Evolutionary conservation across 2,797 vertebrate genomes (phyloP).

Genomic region (Siniperca undulata): DNA sequence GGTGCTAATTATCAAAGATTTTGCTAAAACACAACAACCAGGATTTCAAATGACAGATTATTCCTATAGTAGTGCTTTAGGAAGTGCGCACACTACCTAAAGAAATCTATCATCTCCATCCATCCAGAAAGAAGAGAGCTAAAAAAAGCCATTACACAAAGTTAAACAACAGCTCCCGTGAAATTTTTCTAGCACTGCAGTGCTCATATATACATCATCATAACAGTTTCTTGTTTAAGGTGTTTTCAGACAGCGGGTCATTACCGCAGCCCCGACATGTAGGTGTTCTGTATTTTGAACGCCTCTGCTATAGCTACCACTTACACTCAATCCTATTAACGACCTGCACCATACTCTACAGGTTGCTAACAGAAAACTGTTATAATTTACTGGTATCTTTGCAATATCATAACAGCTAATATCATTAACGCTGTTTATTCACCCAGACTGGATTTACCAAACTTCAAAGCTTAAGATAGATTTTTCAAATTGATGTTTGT

Average conservation of each 20-base stretch:
- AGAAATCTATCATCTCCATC: neutral
- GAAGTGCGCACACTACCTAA: neutral
- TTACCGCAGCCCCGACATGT: neutral
- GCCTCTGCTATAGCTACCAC: neutral
- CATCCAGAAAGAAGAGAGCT: neutral
- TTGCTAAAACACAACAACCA: neutral
- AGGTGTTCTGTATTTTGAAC: constrained; percentile 1
- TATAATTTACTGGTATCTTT: neutral
- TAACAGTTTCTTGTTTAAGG: no score
- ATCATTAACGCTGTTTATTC: neutral
- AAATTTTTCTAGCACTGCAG: neutral
- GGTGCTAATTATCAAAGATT: neutral
- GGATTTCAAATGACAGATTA: neutral
- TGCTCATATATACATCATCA: neutral
- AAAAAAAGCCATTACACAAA: neutral
- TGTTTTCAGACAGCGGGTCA: neutral
- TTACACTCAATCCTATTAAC: neutral
- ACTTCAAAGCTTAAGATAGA: neutral
- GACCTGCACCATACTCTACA: neutral
- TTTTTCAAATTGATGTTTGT: neutral
- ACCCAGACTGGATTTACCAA: neutral
- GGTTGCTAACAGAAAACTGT: neutral
- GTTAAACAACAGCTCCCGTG: neutral
- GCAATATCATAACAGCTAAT: neutral
- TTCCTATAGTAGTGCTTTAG: neutral